Conservation (phyloP, 2,797 vertebrate genomes). For the Sarcophilus harrisii region DNA sequence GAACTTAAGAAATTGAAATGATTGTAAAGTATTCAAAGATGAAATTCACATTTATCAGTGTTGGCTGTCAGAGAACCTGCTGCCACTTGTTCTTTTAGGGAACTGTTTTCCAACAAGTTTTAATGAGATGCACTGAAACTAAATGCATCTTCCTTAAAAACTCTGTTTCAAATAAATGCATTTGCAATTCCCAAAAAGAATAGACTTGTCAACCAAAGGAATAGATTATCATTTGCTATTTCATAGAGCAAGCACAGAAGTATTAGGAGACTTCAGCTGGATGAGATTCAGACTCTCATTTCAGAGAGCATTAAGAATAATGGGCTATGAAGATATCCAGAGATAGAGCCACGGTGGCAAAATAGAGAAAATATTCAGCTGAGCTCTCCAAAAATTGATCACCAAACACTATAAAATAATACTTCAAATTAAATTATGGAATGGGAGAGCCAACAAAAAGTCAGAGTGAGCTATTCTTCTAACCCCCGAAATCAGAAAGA, state of each 20-base stretch:
- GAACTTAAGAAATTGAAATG: background rate
- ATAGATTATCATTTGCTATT: constrained; percentile 33
- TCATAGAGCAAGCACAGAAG: constrained; percentile 56
- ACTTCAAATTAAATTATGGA: background rate
- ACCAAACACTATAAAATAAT: background rate
- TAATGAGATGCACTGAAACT: constrained; percentile 25
- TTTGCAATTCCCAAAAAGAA: constrained; percentile 31
- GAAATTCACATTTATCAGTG: background rate
- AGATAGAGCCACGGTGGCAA: background rate
- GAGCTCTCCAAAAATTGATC: background rate
- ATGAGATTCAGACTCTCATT: constrained; percentile 30
- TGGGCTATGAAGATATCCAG: background rate
- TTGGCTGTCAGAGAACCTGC: constrained; percentile 12
- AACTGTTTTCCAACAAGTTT: constrained; percentile 11
- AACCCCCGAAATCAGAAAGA: background rate
- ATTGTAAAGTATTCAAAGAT: background rate
- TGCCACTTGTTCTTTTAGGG: background rate
- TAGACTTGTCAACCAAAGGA: background rate
- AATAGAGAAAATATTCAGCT: background rate
- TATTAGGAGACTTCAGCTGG: constrained; percentile 14
- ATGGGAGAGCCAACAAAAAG: background rate
- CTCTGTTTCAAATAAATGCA: constrained; percentile 17
- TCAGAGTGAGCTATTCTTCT: background rate
- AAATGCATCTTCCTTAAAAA: constrained; percentile 17
- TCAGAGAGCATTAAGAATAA: background rate